These are phyloP conservation scores for Chloroceryle inda DNA, from an alignment of 2,797 vertebrate genomes.

Conservation along the genomic window DNA sequence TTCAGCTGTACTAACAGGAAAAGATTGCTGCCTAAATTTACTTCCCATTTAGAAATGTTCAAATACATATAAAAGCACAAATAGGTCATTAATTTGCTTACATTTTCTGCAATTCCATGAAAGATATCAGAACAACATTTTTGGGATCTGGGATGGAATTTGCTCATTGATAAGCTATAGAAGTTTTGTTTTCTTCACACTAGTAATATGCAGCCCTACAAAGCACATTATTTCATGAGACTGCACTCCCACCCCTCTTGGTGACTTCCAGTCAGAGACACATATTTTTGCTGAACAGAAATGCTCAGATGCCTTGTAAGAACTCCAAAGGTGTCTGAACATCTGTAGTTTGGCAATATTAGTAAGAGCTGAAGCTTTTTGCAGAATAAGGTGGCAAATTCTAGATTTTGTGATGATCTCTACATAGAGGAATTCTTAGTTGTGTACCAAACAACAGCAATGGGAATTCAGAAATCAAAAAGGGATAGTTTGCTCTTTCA, in stretches of 20 bases:
- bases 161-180: neutral
- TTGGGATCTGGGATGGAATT: neutral
- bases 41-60: neutral
- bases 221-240: neutral
- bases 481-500: neutral
- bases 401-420: neutral
- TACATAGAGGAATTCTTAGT: neutral
- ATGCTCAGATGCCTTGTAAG: neutral
- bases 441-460: neutral
- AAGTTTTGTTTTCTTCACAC: neutral
- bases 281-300: neutral
- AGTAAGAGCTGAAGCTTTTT: neutral
- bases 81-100: neutral
- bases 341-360: neutral
- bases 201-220: neutral
- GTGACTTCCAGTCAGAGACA: neutral
- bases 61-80: neutral
- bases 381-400: neutral
- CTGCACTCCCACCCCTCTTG: neutral
- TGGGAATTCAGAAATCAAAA: neutral
- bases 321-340: neutral
- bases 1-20: slow-evolving; percentile 32
- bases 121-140: neutral
- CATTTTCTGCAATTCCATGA: neutral
- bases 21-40: neutral